Base-by-base conservation (phyloP, 23 tunicate genomes). In the Aplidium turbinatum region DNA sequence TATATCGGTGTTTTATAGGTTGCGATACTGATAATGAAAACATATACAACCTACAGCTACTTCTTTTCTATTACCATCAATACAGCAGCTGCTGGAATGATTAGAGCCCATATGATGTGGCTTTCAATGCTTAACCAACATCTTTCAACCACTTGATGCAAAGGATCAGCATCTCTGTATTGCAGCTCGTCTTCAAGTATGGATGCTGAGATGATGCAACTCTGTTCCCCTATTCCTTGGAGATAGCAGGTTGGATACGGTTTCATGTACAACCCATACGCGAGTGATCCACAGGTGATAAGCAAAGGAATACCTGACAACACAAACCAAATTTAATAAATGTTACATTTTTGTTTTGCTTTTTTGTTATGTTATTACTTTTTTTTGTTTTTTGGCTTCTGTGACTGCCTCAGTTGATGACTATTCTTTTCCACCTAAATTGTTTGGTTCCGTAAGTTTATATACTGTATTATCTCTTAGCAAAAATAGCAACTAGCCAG, bases 231-330 rank as follows among this genome's bases (percentile, higher is more conserved):
- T 2, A 81, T 79, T 18, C 96, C 96, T 61, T 88, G 72, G 73
- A 88, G 26, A 39, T 88, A 88, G 73, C 96, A 81, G n/a, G 87
- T 88, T 19, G 96, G 96, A 47, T 72, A 88, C 2, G 96, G 87
- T 26, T 36, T 50, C 28, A 32, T 46, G 3, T 42, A 61, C 4
- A 88, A 40, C 2, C 96, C 96, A 58, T 81, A 88, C 18, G 58
- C 57, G 18, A 82, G 35, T 38, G 87, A 40, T 3, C 30, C 35
- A 2, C 57, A 52, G 27, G 96, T 42, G 47, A 88, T 68, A 0
- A 76, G 25, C 19, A 75, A 40, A 9, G 96, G 96, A 18, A 86
- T 16, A 21, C 73, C 93, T 86, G 61, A n/a, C n/a, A n/a, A n/a
- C n/a, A n/a, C n/a, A n/a, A n/a, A n/a, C n/a, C n/a, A n/a, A n/a